Base-by-base conservation (phyloP, 2,888 invertebrate genomes). In the Nemotelus nigrinus region DNA sequence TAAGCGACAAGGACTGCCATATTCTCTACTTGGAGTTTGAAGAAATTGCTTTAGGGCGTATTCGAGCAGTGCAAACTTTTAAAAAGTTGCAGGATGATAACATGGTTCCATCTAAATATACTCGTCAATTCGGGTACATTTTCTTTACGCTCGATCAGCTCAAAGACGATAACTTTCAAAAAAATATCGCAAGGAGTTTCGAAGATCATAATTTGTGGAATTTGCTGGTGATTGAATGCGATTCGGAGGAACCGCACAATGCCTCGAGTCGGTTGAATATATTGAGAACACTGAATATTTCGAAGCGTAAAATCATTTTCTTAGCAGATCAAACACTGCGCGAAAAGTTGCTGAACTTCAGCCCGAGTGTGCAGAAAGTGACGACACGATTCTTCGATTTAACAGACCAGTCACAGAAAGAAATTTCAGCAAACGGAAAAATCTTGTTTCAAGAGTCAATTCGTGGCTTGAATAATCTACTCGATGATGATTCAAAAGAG, bases 21-120 rank as follows among this genome's bases (percentile, higher is more conserved):
- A 45, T 67, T 0, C 48, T 76, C 44, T 10, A 64, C n/a, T 47
- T 76, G 57, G 41, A 47, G 8, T 76, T 76, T 41, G 67, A 76
- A 53, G n/a, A 67, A 2, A 39, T 67, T 0, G 45, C 45, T 55
- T 6, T 76, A 39, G 76, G 76, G 2, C 65, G 67, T 39, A 67
- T 58, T 0, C 43, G 67, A 65, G 7, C 67, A 2, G 57, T 53
- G 50, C 76, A 76, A 39, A 67, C 57, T 7, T 67, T 76, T 67
- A 44, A 44, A 39, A 10, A 4, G 2, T 25, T 76, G n/a, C 55
- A 47, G 39, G 8, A 57, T 2, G 48, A 53, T 47, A 10, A 39
- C 10, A 2, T 3, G 3, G 67, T 55, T 2, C 45, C 25, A 1
- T 6, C 2, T 2, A 25, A 39, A 10, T 76, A 57, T 39, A 76